phyloP scores from a whole-genome alignment of 2,888 invertebrate genomes.

The Rotaria sp. region DNA sequence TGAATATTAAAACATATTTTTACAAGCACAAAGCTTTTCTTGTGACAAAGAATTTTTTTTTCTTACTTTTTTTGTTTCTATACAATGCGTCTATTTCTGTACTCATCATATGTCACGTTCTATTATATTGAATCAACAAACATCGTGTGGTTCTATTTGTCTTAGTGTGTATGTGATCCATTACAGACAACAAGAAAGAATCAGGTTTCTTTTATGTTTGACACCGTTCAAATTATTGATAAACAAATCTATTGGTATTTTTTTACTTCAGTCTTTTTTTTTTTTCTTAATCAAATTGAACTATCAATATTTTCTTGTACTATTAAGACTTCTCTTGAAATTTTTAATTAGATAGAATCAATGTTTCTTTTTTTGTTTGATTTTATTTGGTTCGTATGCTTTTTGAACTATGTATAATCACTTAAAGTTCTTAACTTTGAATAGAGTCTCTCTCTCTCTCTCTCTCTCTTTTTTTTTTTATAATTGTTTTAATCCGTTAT shows the following conservation, averaged over 20 bases:
- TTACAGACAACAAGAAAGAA: neutral
- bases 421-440: too few species aligned
- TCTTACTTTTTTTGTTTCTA: neutral
- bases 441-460: too few species aligned
- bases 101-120: slow-evolving; percentile 14
- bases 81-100: neutral
- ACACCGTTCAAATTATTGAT: neutral
- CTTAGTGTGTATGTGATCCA: neutral
- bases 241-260: neutral
- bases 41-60: neutral
- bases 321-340: neutral
- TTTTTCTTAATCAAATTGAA: neutral
- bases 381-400: neutral
- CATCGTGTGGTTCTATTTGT: slow-evolving; percentile 14
- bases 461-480: too few species aligned
- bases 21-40: too few species aligned
- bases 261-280: neutral
- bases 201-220: neutral
- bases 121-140: neutral
- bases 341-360: neutral
- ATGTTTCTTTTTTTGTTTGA: neutral
- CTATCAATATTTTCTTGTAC: neutral
- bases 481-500: neutral
- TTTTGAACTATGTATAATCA: too few species aligned
- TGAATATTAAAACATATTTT: neutral